phyloP scores from a whole-genome alignment of 2,797 vertebrate species.

The Sebastes kiyomatsui region DNA sequence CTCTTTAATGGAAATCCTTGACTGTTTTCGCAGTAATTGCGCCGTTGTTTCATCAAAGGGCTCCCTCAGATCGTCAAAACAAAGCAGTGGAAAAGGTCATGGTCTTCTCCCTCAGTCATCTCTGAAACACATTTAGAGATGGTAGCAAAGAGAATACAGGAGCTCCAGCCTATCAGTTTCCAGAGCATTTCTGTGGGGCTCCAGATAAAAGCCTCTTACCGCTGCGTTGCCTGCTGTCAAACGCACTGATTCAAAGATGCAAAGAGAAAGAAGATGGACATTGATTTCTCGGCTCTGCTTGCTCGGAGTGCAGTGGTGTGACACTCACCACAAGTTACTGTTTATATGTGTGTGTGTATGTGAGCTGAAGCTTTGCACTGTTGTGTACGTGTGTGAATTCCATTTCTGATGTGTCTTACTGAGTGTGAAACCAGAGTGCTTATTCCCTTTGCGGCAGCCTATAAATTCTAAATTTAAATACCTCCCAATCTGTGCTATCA shows the following conservation, averaged over 20 bases:
- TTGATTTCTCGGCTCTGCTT: constrained; percentile 38
- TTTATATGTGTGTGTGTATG: not conserved
- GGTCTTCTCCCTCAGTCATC: not conserved
- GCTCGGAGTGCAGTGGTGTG: constrained; percentile 10
- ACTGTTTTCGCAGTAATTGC: not conserved
- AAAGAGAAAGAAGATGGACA: constrained; percentile 46
- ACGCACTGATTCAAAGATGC: constrained; percentile 33
- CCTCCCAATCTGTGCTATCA: constrained; percentile 17
- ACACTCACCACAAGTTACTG: not conserved
- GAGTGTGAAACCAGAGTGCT: constrained; percentile 8
- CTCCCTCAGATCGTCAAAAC: not conserved
- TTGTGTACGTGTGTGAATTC: not conserved
- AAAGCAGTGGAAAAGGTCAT: constrained; percentile 16
- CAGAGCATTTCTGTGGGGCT: constrained; percentile 6
- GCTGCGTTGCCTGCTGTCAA: constrained; percentile 27
- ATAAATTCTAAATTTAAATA: constrained; percentile 31
- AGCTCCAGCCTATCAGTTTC: constrained; percentile 4
- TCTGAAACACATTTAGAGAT: constrained; percentile 26
- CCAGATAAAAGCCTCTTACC: constrained; percentile 33
- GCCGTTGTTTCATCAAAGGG: not conserved
- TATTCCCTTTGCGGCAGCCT: not conserved
- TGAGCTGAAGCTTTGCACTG: not conserved
- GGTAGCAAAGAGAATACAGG: not conserved
- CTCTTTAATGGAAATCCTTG: not conserved
- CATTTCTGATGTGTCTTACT: constrained; percentile 9